These are phyloP conservation scores for Dasysyrphus tricinctus DNA, from an alignment of 2,888 invertebrate species.

Conservation along the genomic window DNA sequence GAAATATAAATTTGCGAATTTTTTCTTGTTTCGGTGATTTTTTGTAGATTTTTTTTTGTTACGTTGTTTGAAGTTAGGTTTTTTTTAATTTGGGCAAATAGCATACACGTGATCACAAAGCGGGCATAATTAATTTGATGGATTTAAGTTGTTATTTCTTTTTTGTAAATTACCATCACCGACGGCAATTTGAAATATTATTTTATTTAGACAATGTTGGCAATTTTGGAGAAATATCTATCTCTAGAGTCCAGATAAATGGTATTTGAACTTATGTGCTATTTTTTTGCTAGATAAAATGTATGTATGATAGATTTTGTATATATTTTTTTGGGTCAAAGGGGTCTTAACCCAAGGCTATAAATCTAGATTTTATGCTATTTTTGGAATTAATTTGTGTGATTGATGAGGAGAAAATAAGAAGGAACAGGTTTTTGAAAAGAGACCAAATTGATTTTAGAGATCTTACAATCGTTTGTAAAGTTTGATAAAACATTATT, in stretches of 20 bases:
- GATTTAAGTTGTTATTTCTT: constrained; percentile 26
- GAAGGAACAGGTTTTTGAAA: neutral
- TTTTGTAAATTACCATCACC: constrained; percentile 21
- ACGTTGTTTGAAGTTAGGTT: constrained; percentile 7
- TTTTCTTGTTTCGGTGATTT: constrained; percentile 19
- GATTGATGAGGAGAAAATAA: constrained; percentile 1
- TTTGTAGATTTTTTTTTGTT: neutral
- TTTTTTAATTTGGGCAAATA: constrained; percentile 28
- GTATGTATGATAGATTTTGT: too few species aligned
- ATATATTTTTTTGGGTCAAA: constrained; percentile 1
- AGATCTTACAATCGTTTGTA: neutral
- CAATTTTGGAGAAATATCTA: neutral
- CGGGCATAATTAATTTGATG: constrained; percentile 53
- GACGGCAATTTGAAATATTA: constrained; percentile 49
- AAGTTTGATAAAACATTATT: neutral
- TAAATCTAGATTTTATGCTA: constrained; percentile 3
- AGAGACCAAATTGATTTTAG: neutral
- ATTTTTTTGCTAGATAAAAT: neutral
- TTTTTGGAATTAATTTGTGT: neutral
- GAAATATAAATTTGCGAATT: constrained; percentile 50
- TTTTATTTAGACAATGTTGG: neutral
- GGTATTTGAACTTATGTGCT: neutral
- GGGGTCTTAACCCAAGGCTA: neutral
- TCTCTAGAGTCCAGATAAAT: neutral
- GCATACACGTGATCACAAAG: constrained; percentile 63